Percentiles rank a stretch among this genome's conserved stretches.
Conservation (phyloP, 2,113 vertebrate species). For the Gracilinanus agilis region DNA sequence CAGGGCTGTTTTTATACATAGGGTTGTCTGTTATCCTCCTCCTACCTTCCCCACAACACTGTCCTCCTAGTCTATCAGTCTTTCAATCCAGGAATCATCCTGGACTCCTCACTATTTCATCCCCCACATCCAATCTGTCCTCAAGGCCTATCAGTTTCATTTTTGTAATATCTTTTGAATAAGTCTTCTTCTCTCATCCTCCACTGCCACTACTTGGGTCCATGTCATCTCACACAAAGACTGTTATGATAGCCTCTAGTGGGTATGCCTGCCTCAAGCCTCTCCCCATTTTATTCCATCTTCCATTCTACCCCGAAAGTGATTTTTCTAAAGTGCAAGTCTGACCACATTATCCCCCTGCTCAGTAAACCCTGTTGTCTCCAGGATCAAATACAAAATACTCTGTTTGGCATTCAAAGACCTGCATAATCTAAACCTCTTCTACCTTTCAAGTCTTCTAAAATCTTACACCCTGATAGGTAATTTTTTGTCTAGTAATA, state of each 20-base stretch:
- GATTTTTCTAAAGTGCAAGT: neutral
- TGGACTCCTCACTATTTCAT: neutral
- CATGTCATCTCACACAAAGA: neutral
- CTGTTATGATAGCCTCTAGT: neutral
- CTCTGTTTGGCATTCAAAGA: neutral
- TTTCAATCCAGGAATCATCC: no score
- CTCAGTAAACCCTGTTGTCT: neutral
- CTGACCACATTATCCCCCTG: neutral
- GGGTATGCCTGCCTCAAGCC: neutral
- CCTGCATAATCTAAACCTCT: neutral
- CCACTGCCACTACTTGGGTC: neutral
- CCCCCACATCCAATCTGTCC: neutral
- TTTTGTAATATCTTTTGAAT: neutral
- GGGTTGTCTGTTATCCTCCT: no score
- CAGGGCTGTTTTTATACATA: no score
- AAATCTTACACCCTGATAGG: neutral
- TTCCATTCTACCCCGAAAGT: neutral
- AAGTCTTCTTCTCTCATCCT: neutral
- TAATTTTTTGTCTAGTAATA: neutral
- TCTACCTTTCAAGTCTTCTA: neutral
- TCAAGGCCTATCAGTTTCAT: neutral
- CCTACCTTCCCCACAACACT: no score
- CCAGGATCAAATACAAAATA: neutral
- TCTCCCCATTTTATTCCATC: neutral
- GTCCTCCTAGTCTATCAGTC: no score